phyloP scores from a whole-genome alignment of 2,113 vertebrate genomes.

The Guaruba guarouba region DNA sequence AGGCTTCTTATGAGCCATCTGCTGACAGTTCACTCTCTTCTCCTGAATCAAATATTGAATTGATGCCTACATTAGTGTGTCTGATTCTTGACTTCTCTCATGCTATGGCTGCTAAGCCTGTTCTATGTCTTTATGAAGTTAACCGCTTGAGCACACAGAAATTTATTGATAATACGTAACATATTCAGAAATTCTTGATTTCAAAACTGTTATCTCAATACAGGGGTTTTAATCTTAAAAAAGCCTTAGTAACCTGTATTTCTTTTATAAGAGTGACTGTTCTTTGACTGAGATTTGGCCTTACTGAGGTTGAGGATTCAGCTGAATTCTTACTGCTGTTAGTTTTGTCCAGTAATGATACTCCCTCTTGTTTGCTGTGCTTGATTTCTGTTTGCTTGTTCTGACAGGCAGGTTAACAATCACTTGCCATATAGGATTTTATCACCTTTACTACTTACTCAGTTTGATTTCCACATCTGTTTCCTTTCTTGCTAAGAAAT shows the following conservation, averaged over 20 bases:
- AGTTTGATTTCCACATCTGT: not conserved
- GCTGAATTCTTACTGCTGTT: not conserved
- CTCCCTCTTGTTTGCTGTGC: not conserved
- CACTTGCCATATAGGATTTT: not conserved
- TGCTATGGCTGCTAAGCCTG: not conserved
- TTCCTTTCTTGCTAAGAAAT: not conserved
- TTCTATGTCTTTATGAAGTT: not conserved
- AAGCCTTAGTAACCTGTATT: not conserved
- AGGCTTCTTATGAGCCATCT: not conserved
- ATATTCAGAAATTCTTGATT: not conserved
- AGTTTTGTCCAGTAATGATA: not conserved
- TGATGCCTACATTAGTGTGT: not conserved
- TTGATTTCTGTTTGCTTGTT: not conserved
- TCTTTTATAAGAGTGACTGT: not conserved
- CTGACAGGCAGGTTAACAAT: not conserved
- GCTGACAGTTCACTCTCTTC: not conserved
- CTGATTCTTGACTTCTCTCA: not conserved
- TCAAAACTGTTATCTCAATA: not conserved
- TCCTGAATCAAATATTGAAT: not conserved
- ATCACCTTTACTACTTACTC: not conserved
- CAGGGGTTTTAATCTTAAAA: not conserved
- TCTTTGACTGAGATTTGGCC: not conserved
- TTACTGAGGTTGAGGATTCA: not conserved
- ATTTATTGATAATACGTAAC: not conserved
- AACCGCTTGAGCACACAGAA: not conserved